These are phyloP conservation scores for Cydia strobilella DNA, from an alignment of 1,140 invertebrate genomes.

Conservation along the genomic window DNA sequence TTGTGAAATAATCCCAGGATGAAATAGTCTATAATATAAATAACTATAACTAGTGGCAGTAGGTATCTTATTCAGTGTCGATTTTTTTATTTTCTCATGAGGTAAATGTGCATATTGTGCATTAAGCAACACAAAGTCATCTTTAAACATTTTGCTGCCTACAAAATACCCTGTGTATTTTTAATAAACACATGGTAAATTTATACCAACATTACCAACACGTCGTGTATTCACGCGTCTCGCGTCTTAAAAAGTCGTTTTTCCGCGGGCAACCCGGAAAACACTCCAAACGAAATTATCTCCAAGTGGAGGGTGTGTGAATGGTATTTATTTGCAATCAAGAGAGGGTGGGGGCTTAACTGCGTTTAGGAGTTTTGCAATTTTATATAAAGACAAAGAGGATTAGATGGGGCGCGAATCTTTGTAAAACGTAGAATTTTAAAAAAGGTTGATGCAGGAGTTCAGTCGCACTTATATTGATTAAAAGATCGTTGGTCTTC, in stretches of 20 bases:
- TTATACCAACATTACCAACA: slow-evolving; percentile 30
- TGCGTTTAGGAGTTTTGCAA: slow-evolving; percentile 38
- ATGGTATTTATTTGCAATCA: slow-evolving; percentile 42
- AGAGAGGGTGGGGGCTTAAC: slow-evolving; percentile 27
- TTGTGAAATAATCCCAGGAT: no score
- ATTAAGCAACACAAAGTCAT: no score
- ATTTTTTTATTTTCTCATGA: no score
- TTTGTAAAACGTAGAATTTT: slow-evolving; percentile 18
- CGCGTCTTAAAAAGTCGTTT: slow-evolving; percentile 30
- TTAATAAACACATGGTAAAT: slow-evolving; percentile 25
- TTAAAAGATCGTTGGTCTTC: not conserved
- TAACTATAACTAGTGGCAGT: no score
- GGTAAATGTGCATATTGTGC: no score
- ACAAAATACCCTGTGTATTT: no score
- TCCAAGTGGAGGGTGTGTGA: slow-evolving; percentile 31
- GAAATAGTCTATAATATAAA: no score
- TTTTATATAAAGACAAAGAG: slow-evolving; percentile 33
- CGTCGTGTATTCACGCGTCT: slow-evolving; percentile 24
- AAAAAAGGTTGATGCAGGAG: not conserved
- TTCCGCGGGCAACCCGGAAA: slow-evolving; percentile 33
- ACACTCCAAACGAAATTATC: slow-evolving; percentile 38
- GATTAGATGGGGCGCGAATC: slow-evolving; percentile 31
- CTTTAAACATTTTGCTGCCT: no score
- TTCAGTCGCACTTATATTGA: slow-evolving; percentile 23
- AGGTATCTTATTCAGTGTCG: no score